Evolutionary conservation across 2,888 invertebrate genomes (phyloP), one percentile per base, ranked within the genome.

Genomic region (Abrostola tripartita): DNA sequence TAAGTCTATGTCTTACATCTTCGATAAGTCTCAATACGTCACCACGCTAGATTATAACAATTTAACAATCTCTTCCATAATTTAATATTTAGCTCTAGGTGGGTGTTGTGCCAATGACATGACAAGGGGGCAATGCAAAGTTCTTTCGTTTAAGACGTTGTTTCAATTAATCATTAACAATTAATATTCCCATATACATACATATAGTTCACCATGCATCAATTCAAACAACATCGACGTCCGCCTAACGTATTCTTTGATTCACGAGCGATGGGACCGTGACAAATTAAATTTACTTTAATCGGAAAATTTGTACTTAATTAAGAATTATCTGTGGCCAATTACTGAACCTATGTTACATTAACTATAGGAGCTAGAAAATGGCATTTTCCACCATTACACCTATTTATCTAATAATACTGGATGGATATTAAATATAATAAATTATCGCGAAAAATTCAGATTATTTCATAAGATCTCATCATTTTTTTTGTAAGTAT

Each of bases 361-460:
- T 88, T 88, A 88, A 85, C 88, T 89, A 90, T 88, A 91, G 89
- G 88, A 91, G 86, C 89, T 92, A 92, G 83, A 90, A 84, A 88
- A 90, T 88, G 88, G 86, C 83, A 76, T 77, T 63, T 84, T 76
- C 74, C 74, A 84, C 87, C 87, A 87, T 90, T 90, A 92, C 73
- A 91, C 86, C 89, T 92, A 92, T 90, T 88, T 86, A 88, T 92
- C 92, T 93, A 93, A 93, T 92, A 92, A 94, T 93, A 94, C 92
- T 94, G 94, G 93, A 94, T 93, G 93, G 92, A 93, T 86, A 92
- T 91, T 92, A 90, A 89, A 89, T 92, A 86, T 88, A 90, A 90
- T 90, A 90, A 92, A 90, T 89, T 90, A 90, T 91, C 87, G 91
- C 91, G 90, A 91, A 90, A 89, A 92, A 90, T 91, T 92, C 89